These are phyloP conservation scores for Limosa lapponica DNA, from an alignment of 2,797 vertebrate species.

Conservation along the genomic window DNA sequence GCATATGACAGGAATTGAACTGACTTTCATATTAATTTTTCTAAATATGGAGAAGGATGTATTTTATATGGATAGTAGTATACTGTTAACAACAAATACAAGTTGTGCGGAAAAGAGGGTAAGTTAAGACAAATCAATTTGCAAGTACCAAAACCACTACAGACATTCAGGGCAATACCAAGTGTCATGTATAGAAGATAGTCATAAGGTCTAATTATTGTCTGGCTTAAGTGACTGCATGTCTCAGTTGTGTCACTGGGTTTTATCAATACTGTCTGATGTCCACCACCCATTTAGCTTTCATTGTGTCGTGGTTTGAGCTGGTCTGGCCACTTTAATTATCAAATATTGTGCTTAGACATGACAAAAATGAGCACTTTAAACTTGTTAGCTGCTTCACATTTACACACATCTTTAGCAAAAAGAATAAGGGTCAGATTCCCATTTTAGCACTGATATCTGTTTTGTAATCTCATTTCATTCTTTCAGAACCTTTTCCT, in stretches of 20 bases:
- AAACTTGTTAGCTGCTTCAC: neutral
- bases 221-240: neutral
- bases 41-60: neutral
- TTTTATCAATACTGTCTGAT: neutral
- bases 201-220: neutral
- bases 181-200: rapidly evolving
- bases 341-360: neutral
- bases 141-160: neutral
- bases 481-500: neutral
- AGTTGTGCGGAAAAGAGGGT: neutral
- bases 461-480: neutral
- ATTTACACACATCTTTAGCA: neutral
- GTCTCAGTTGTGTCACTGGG: rapidly evolving
- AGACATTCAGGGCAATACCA: neutral
- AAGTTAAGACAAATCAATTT: neutral
- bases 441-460: neutral
- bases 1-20: neutral
- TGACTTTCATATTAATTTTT: neutral
- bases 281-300: neutral
- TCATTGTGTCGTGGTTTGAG: neutral
- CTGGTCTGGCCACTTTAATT: neutral
- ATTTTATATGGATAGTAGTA: neutral
- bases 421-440: neutral
- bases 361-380: neutral
- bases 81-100: neutral